These are phyloP conservation scores for Mico argentatus DNA, from an alignment of 2,797 vertebrate species.

Conservation along the genomic window DNA sequence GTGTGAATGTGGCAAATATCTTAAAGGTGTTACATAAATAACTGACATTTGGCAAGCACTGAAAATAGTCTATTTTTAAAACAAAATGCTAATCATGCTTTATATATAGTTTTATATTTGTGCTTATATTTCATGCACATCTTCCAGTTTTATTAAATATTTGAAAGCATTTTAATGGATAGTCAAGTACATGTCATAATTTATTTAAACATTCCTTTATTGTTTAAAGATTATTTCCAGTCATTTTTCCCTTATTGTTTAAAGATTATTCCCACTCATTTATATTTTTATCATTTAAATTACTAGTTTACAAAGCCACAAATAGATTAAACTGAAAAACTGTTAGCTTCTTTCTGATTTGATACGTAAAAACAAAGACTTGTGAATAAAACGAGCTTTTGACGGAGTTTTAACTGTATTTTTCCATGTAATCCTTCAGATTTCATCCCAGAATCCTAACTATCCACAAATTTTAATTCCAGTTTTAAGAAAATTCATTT, in stretches of 20 bases:
- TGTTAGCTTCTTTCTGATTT: constrained; percentile 13
- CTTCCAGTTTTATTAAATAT: constrained; percentile 2
- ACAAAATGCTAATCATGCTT: neutral
- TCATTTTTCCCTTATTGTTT: neutral
- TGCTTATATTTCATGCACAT: neutral
- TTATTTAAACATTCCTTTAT: constrained; percentile 2
- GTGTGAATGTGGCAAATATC: neutral
- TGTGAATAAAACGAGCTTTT: neutral
- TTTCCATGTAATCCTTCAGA: neutral
- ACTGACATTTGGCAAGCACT: neutral
- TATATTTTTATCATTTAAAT: constrained; percentile 34
- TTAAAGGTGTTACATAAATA: neutral
- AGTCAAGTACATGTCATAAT: neutral
- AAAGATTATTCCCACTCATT: neutral
- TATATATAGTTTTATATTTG: neutral
- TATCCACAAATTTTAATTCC: neutral
- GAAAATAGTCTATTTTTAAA: neutral
- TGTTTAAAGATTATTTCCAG: neutral
- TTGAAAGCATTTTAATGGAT: neutral
- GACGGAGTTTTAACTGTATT: neutral
- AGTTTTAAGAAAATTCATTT: neutral
- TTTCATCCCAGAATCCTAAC: neutral
- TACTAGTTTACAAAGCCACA: neutral
- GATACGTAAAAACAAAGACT: neutral
- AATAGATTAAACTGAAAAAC: neutral